Evolutionary conservation across 2,113 vertebrate species (phyloP).

Genomic region (Sebastes schlegelii): DNA sequence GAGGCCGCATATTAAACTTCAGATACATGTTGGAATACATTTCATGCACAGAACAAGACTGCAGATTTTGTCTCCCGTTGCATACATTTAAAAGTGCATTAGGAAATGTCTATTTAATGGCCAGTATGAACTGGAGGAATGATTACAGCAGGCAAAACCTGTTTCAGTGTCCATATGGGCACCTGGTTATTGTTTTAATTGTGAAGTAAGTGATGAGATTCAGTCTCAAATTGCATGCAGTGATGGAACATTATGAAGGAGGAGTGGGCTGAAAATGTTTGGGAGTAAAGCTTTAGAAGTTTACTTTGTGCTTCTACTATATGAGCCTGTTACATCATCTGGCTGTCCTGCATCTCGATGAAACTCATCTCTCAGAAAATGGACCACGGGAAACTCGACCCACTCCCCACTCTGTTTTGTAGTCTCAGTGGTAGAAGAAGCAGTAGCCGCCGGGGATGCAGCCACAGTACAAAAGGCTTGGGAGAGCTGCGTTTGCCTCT

Average conservation of each 20-base stretch:
- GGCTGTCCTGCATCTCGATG: slow-evolving; percentile 13
- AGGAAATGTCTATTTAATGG: neutral
- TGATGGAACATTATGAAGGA: neutral
- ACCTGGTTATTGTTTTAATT: too few species aligned
- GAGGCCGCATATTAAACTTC: neutral
- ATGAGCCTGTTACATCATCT: slow-evolving; percentile 24
- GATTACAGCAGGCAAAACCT: too few species aligned
- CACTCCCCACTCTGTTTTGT: slow-evolving; percentile 30
- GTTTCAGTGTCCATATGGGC: too few species aligned
- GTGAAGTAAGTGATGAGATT: neutral
- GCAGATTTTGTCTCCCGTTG: neutral
- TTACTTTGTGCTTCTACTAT: neutral
- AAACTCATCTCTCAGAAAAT: slow-evolving; percentile 40
- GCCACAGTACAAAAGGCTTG: slow-evolving; percentile 35
- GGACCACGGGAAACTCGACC: slow-evolving; percentile 41
- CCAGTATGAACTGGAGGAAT: neutral
- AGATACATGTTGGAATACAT: too few species aligned
- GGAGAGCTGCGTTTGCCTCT: slow-evolving; percentile 26
- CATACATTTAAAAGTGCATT: neutral
- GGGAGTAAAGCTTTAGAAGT: slow-evolving; percentile 1
- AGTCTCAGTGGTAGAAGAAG: slow-evolving; percentile 15
- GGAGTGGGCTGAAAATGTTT: neutral
- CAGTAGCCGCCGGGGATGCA: slow-evolving; percentile 35
- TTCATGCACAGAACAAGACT: neutral
- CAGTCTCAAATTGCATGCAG: neutral